These are phyloP conservation scores for Zoroaster sp. DNA, from an alignment of 53 echinoderm and acorn worm genomes.

Conservation along the genomic window DNA sequence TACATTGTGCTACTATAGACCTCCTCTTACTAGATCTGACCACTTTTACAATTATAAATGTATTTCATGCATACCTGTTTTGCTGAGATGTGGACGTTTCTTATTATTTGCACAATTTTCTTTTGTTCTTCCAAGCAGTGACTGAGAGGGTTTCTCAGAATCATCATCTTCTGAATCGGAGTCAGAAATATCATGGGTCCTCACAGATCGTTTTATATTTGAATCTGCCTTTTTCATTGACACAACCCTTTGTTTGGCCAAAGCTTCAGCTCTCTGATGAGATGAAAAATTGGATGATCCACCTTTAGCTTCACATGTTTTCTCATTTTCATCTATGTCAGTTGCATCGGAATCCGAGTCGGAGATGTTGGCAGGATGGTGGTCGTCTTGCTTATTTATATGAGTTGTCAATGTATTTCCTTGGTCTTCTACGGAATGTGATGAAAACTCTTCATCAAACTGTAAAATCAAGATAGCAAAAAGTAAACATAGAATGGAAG, in stretches of 20 bases:
- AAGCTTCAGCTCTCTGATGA: conserved; percentile 2
- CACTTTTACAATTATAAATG: too few relatives aligned
- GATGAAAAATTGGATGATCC: neutral
- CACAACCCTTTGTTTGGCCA: neutral
- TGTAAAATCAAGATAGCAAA: neutral
- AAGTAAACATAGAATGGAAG: neutral
- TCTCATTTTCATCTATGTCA: conserved; percentile 33
- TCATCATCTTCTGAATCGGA: conserved; percentile 47
- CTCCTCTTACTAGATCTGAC: too few relatives aligned
- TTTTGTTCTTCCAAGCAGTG: neutral
- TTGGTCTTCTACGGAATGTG: neutral
- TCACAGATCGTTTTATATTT: neutral
- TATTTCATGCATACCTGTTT: too few relatives aligned
- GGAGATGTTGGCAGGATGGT: conserved; percentile 54
- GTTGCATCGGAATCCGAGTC: conserved; percentile 64
- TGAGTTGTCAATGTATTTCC: conserved; percentile 49
- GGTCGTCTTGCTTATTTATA: conserved; percentile 46
- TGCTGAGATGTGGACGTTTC: neutral
- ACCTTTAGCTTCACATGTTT: neutral
- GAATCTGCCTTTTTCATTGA: neutral
- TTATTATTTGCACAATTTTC: neutral
- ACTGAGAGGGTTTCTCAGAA: neutral
- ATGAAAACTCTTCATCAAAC: conserved; percentile 28
- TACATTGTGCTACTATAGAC: too few relatives aligned
- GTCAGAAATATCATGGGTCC: conserved; percentile 50